These are phyloP conservation scores for Scolopax rusticola DNA, from an alignment of 2,797 vertebrate genomes.

Conservation along the genomic window DNA sequence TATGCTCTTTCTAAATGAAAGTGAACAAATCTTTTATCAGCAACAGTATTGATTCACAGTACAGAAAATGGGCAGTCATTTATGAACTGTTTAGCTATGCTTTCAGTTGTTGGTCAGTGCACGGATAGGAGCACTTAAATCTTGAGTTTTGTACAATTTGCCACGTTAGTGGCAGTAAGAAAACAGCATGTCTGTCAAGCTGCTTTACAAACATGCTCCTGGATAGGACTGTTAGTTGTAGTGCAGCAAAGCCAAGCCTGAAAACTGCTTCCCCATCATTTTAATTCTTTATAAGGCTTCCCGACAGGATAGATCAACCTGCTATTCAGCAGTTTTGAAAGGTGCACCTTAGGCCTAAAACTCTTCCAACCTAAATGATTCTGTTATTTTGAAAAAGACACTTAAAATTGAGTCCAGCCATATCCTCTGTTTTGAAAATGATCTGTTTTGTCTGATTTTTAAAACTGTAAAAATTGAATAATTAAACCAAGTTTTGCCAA, in stretches of 20 bases:
- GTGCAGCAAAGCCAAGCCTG: background rate
- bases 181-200: background rate
- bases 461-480: background rate
- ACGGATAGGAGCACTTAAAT: background rate
- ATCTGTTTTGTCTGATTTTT: background rate
- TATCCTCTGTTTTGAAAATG: background rate
- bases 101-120: background rate
- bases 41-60: background rate
- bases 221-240: background rate
- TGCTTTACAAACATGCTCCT: background rate
- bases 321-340: background rate
- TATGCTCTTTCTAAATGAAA: background rate
- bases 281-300: slow-evolving; percentile 36
- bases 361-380: background rate
- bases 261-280: slow-evolving; percentile 45
- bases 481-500: background rate
- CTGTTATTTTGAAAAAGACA: background rate
- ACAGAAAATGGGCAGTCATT: background rate
- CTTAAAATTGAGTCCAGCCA: background rate
- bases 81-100: background rate
- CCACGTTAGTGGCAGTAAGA: background rate
- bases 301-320: background rate
- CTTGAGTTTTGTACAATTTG: background rate
- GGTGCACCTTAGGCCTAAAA: background rate
- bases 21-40: background rate